These are phyloP conservation scores for Amphipoea lucens DNA, from an alignment of 2,888 invertebrate species.

Conservation along the genomic window DNA sequence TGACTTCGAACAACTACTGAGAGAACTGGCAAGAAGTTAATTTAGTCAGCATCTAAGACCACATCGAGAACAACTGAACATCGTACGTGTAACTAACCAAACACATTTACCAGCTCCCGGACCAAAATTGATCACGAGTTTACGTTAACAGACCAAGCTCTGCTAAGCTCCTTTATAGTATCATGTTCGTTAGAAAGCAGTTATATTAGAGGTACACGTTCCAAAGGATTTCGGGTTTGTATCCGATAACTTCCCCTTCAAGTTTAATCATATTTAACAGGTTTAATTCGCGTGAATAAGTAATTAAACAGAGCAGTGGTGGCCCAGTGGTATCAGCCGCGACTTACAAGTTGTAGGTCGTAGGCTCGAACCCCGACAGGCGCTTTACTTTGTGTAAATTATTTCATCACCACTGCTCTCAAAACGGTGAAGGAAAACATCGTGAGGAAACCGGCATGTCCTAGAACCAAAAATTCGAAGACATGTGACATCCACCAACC, in stretches of 20 bases:
- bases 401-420: too few species aligned
- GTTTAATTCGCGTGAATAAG: conserved; percentile 51
- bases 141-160: conserved; percentile 8
- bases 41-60: background rate
- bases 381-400: too few species aligned
- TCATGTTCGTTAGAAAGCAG: conserved; percentile 45
- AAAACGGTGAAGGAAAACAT: too few species aligned
- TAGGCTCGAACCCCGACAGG: too few species aligned
- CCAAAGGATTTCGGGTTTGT: conserved; percentile 45
- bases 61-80: conserved; percentile 1
- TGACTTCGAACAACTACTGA: background rate
- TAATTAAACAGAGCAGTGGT: too few species aligned
- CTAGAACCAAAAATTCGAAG: too few species aligned
- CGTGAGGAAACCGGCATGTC: too few species aligned
- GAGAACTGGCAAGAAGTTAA: background rate
- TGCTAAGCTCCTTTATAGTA: conserved; percentile 43
- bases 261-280: conserved; percentile 55
- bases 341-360: too few species aligned
- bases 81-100: conserved; percentile 15
- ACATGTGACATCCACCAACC: too few species aligned
- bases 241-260: conserved; percentile 44
- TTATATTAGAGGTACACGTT: conserved; percentile 39
- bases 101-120: conserved; percentile 8
- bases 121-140: conserved; percentile 38
- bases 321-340: too few species aligned